A percentile compares a stretch with the other conserved stretches of the same genome.
Conservation (phyloP, 2,888 invertebrate species). For the Hemithea aestivaria region DNA sequence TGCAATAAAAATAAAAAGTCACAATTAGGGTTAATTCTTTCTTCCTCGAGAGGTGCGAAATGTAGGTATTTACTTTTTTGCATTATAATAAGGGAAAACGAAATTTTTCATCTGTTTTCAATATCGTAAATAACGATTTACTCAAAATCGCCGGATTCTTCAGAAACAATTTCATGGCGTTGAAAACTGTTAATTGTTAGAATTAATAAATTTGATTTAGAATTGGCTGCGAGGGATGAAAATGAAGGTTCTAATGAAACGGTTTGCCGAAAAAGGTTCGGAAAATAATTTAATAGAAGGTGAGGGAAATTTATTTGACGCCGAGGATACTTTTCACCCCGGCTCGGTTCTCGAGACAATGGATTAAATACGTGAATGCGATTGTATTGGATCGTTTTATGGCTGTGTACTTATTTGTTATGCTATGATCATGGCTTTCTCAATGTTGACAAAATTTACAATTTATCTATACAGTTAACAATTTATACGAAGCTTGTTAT, state of each 20-base stretch:
- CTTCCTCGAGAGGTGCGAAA: no score
- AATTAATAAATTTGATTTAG: conserved; percentile 58
- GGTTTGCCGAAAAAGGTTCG: conserved; percentile 39
- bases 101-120: conserved; percentile 11
- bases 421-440: background rate
- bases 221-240: conserved; percentile 44
- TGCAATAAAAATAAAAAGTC: no score
- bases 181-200: conserved; percentile 54
- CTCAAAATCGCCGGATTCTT: conserved; percentile 24
- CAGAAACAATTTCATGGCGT: conserved; percentile 36
- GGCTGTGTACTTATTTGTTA: background rate
- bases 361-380: conserved; percentile 20
- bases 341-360: conserved; percentile 22
- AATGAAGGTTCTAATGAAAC: conserved; percentile 48
- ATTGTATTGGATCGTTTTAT: conserved; percentile 11
- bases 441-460: background rate
- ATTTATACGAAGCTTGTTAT: no score
- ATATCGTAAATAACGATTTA: conserved; percentile 16
- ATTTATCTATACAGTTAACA: no score
- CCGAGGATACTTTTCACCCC: conserved; percentile 25
- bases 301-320: conserved; percentile 32
- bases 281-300: conserved; percentile 33
- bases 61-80: no score
- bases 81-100: background rate
- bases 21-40: no score